A percentile compares a stretch with the other conserved stretches of the same genome.
These are phyloP conservation scores for Mactromeris polynyma DNA, from an alignment of 2,888 invertebrate genomes.

Conservation along the genomic window DNA sequence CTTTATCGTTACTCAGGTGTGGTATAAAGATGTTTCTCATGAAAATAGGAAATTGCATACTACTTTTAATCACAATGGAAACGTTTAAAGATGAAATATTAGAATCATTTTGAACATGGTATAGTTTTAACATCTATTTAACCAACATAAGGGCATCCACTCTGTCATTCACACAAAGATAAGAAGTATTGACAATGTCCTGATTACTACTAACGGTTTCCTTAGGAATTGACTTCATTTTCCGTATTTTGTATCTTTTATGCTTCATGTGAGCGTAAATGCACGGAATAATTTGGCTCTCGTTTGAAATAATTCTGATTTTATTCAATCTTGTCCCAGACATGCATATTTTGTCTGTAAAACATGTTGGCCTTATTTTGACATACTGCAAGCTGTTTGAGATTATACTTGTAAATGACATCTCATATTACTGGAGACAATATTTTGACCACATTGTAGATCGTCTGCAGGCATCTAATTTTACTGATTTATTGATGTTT, in stretches of 20 bases:
- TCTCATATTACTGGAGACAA: neutral
- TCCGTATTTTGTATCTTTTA: neutral
- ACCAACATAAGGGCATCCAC: too few species aligned
- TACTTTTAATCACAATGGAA: too few species aligned
- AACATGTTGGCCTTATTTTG: neutral
- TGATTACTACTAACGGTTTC: neutral
- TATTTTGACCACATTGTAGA: neutral
- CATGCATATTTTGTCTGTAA: neutral
- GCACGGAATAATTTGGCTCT: neutral
- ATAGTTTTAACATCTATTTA: too few species aligned
- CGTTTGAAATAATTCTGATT: neutral
- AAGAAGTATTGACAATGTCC: neutral
- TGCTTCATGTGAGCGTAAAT: neutral
- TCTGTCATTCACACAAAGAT: neutral
- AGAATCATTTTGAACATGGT: neutral
- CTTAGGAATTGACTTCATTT: neutral
- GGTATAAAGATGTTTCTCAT: too few species aligned
- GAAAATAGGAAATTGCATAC: too few species aligned
- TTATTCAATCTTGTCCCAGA: neutral
- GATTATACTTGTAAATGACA: neutral
- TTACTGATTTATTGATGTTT: constrained; percentile 16
- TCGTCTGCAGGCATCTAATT: neutral
- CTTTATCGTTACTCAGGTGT: too few species aligned
- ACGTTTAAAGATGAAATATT: too few species aligned
- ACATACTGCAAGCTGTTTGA: neutral